Conservation (phyloP, 2,797 vertebrate genomes). For the Tolypeutes matacus region DNA sequence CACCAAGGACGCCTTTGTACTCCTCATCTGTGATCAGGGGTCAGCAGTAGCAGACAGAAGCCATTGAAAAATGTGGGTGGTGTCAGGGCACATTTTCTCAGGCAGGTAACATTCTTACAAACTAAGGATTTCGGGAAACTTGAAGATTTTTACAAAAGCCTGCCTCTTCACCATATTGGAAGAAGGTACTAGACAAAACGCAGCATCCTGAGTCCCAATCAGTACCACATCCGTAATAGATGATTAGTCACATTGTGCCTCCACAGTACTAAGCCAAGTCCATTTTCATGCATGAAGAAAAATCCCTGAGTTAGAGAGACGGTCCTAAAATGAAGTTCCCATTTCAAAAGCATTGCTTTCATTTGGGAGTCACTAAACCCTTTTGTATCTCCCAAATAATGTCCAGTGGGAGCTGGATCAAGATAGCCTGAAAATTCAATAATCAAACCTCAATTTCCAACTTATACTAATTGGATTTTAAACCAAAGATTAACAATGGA, state of each 20-base stretch:
- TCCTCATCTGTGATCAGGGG: fast-evolving
- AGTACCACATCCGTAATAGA: not conserved
- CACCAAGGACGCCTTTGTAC: not conserved
- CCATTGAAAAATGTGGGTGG: not conserved
- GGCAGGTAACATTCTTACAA: not conserved
- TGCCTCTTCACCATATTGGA: not conserved
- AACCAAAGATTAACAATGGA: not conserved
- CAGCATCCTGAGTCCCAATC: not conserved
- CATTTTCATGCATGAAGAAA: not conserved
- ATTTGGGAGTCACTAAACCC: not conserved
- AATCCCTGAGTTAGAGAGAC: not conserved
- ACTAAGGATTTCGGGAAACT: not conserved
- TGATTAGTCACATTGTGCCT: not conserved
- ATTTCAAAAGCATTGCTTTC: not conserved
- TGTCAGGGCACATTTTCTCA: not conserved
- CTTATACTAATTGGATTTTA: not conserved
- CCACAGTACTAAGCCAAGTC: not conserved
- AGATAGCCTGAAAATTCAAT: not conserved
- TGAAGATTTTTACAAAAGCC: not conserved
- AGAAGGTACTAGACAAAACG: not conserved
- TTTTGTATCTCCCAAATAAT: not conserved
- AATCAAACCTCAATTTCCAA: not conserved
- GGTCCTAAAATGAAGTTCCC: not conserved
- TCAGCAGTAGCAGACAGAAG: not conserved
- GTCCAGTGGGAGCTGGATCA: fast-evolving